phyloP scores from a whole-genome alignment of 35 echinoderm and acorn worm species.

The Lytechinus variegatus region DNA sequence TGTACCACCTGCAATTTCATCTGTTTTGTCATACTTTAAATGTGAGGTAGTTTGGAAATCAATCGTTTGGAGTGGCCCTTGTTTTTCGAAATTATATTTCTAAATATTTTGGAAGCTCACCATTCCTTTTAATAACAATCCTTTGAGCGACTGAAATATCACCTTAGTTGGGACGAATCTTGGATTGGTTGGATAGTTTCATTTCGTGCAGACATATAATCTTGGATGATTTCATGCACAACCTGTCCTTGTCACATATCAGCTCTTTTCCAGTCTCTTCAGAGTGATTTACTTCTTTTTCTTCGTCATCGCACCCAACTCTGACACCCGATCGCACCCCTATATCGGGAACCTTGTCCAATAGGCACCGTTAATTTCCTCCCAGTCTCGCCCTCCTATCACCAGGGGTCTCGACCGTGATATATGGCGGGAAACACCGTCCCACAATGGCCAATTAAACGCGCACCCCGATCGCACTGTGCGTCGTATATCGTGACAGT shows the following conservation, averaged over 20 bases:
- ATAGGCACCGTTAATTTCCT: neutral
- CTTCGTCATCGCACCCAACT: neutral
- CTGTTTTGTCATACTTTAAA: too few species aligned
- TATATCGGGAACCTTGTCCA: neutral
- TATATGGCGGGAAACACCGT: neutral
- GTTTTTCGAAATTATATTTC: too few species aligned
- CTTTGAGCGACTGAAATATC: too few species aligned
- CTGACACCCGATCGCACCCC: neutral
- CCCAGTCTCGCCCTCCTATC: neutral
- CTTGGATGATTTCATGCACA: neutral
- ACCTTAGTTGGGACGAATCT: neutral
- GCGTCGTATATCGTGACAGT: neutral
- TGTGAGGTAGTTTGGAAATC: too few species aligned
- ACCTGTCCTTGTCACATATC: neutral
- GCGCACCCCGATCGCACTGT: neutral
- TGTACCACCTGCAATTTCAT: too few species aligned
- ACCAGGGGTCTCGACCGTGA: neutral
- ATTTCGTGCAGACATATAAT: neutral
- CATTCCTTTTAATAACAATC: too few species aligned
- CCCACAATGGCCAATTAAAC: constrained; percentile 33
- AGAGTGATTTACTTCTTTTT: neutral
- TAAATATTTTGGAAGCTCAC: too few species aligned
- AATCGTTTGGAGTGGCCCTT: too few species aligned
- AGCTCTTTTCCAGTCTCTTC: neutral
- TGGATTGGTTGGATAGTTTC: neutral